Evolutionary conservation across 2,888 invertebrate species (phyloP).

Genomic region (Capitulum mitella): DNA sequence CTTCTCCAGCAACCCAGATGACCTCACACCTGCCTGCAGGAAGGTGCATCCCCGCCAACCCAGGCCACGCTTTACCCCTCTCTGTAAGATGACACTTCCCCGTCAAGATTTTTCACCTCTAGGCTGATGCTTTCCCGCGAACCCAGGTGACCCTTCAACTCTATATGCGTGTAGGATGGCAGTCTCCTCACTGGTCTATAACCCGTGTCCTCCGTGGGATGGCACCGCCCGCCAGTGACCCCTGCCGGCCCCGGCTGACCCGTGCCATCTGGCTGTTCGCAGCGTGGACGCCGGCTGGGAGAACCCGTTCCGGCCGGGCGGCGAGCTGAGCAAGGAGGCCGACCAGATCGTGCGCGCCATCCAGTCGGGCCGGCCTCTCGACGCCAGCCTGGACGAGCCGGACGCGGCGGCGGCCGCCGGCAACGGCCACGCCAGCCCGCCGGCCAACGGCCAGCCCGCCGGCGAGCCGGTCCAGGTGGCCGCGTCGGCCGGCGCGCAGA

Average conservation of each 20-base stretch:
- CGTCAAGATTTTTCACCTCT: too few species aligned
- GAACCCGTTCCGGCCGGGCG: constrained; percentile 94
- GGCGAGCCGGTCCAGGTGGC: constrained; percentile 29
- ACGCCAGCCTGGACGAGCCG: constrained; percentile 49
- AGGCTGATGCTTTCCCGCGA: too few species aligned
- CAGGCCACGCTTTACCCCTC: too few species aligned
- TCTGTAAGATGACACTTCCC: too few species aligned
- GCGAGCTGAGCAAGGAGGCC: constrained; percentile 86
- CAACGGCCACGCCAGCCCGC: not conserved
- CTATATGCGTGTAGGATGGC: too few species aligned
- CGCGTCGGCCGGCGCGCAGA: constrained; percentile 37
- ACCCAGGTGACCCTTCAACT: too few species aligned
- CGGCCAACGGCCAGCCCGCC: not conserved
- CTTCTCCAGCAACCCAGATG: too few species aligned
- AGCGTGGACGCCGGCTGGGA: constrained; percentile 95
- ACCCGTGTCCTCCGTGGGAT: too few species aligned
- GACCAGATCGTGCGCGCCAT: constrained; percentile 93
- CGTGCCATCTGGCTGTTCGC: constrained; percentile 43
- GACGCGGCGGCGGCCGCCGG: constrained; percentile 26
- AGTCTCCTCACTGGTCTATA: too few species aligned
- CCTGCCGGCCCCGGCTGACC: constrained; percentile 29
- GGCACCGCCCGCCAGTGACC: constrained; percentile 9
- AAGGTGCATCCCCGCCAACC: too few species aligned
- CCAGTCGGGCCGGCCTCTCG: constrained; percentile 77
- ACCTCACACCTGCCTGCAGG: too few species aligned